A percentile compares a stretch with the other conserved stretches of the same genome.
phyloP scores from a whole-genome alignment of 2,113 vertebrate genomes.

The Mystacornis crossleyi region DNA sequence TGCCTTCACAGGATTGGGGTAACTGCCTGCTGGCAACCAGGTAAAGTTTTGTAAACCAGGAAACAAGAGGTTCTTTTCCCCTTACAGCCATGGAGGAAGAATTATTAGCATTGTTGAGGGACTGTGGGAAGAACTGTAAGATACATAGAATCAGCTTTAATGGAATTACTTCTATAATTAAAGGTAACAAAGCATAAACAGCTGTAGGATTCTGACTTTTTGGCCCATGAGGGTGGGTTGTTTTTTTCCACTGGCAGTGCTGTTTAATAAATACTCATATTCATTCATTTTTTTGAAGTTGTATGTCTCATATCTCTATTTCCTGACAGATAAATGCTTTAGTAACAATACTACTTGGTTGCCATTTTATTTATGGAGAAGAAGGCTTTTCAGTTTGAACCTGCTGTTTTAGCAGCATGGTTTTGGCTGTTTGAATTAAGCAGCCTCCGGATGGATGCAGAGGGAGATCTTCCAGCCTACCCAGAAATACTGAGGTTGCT shows the following conservation, averaged over 20 bases:
- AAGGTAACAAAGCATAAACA: neutral
- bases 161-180: neutral
- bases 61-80: neutral
- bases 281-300: neutral
- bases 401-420: neutral
- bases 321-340: neutral
- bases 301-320: neutral
- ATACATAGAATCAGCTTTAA: neutral
- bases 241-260: neutral
- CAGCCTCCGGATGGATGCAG: neutral
- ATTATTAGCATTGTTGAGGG: neutral
- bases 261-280: neutral
- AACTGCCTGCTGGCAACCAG: neutral
- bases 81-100: neutral
- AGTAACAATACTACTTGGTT: neutral
- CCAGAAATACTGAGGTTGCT: neutral
- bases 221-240: neutral
- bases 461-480: neutral
- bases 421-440: neutral
- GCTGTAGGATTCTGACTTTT: neutral
- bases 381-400: neutral
- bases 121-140: neutral
- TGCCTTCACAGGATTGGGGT: neutral
- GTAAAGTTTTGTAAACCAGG: neutral
- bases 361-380: neutral